These are phyloP conservation scores for Noctua pronuba DNA, from an alignment of 2,888 invertebrate genomes.

Conservation along the genomic window DNA sequence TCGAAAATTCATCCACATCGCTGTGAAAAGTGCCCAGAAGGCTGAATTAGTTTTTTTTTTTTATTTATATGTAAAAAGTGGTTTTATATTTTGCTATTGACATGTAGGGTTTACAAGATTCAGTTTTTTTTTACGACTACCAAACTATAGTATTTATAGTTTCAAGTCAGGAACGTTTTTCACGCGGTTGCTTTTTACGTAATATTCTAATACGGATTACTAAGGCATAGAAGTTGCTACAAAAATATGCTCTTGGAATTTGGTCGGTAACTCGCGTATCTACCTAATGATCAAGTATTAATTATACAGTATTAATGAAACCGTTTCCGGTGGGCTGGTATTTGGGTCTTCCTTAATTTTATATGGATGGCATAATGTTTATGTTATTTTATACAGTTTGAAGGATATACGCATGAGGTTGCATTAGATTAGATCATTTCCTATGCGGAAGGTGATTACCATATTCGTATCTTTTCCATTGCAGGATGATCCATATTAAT, in stretches of 20 bases:
- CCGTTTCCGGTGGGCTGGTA: conserved; percentile 54
- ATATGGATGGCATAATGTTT: conserved; percentile 41
- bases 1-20: no score
- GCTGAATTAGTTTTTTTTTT: no score
- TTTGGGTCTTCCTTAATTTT: conserved; percentile 51
- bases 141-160: no score
- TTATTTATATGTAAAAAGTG: not conserved
- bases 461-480: conserved; percentile 38
- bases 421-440: conserved; percentile 44
- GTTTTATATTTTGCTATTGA: no score
- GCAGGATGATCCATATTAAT: conserved; percentile 49
- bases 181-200: no score
- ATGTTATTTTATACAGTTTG: conserved; percentile 49
- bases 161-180: no score
- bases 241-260: conserved; percentile 43
- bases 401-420: conserved; percentile 47
- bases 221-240: not conserved
- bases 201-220: not conserved
- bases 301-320: conserved; percentile 44
- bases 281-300: conserved; percentile 49
- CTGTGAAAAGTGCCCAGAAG: no score
- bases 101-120: no score
- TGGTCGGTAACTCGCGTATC: conserved; percentile 51
- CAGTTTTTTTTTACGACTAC: no score
- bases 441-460: conserved; percentile 39